Percentiles rank a stretch among this genome's conserved stretches.
phyloP scores from a whole-genome alignment of 2,888 invertebrate genomes.

The Laspeyria flexula region DNA sequence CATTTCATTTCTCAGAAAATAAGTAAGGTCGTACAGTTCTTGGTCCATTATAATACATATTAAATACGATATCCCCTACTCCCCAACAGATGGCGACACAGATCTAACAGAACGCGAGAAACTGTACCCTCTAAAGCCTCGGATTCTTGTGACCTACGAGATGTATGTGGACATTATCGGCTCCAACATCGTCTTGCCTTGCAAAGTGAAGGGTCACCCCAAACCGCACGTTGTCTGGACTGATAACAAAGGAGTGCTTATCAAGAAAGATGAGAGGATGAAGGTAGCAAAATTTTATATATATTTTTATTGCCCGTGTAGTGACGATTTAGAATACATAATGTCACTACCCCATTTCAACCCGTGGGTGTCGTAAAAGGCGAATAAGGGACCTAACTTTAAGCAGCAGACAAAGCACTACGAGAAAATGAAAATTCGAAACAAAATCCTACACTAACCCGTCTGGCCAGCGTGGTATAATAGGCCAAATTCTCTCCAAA shows the following conservation, averaged over 20 bases:
- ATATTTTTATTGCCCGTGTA: too few relatives aligned
- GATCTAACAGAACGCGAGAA: conserved; percentile 71
- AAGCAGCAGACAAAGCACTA: too few relatives aligned
- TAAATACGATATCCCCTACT: conserved; percentile 19
- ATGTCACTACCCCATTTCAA: background rate
- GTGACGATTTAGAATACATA: too few relatives aligned
- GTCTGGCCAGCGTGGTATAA: too few relatives aligned
- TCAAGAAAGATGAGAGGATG: conserved; percentile 83
- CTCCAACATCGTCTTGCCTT: conserved; percentile 88
- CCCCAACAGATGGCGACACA: conserved; percentile 59
- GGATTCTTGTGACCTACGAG: conserved; percentile 83
- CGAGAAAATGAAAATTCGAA: too few relatives aligned
- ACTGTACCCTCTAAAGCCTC: conserved; percentile 77
- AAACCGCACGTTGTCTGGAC: conserved; percentile 89
- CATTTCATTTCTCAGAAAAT: too few relatives aligned
- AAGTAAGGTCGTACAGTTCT: too few relatives aligned
- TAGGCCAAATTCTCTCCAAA: too few relatives aligned
- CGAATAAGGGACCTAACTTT: too few relatives aligned
- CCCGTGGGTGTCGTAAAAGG: too few relatives aligned
- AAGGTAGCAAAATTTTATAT: too few relatives aligned
- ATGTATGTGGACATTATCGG: conserved; percentile 87
- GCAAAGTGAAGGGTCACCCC: conserved; percentile 89
- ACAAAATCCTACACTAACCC: too few relatives aligned
- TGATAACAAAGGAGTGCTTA: conserved; percentile 83
- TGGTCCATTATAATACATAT: background rate